Base-by-base conservation (phyloP, 2,113 vertebrate species). In the Vidua macroura region DNA sequence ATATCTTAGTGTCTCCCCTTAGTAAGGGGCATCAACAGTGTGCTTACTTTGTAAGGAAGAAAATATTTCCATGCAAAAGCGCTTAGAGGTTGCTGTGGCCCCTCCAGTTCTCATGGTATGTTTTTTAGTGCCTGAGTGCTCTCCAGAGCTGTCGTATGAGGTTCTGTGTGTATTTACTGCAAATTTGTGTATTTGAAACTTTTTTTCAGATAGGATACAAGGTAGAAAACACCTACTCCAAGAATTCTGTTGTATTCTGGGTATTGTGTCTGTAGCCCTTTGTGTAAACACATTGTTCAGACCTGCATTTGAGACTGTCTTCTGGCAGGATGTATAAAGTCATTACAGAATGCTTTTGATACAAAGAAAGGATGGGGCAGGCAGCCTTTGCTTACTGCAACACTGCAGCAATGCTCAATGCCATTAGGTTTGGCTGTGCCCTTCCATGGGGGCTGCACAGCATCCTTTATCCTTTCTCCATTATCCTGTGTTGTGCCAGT, bases 381-480 rank as follows among this genome's bases (percentile, higher is more conserved):
- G n/a, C 76, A 69, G 35, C 33, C 49, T 83, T 33, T 30, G n/a
- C 73, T 67, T 37, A 5, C 18, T 72, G 67, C 27, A 52, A 7
- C 53, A 8, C 24, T 30, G 25, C 44, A 44, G 79, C 53, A 39
- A 0, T 10, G 15, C 24, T 70, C 0, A 0, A 0, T 35, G 41
- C 37, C 0, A 0, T 6, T 60, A 53, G 41, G 17, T 66, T 43
- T 73, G 31, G 9, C 43, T 51, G 49, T 20, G 17, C 18, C 24
- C 43, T 31, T 35, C 2, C 4, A 6, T 1, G 21, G 35, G 70
- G 44, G 20, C 43, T 44, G 55, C 43, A 31, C 60, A 63, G 43
- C 22, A 5, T 60, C 62, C 31, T 68, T 44, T 7, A 5, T 25
- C 48, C 43, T 55, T 72, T 22, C 30, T 51, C 1, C 4, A 1